Evolutionary conservation across 1,140 invertebrate genomes (phyloP), one percentile per base, ranked within the genome.

Genomic region (Panagrolaimus sp.): DNA sequence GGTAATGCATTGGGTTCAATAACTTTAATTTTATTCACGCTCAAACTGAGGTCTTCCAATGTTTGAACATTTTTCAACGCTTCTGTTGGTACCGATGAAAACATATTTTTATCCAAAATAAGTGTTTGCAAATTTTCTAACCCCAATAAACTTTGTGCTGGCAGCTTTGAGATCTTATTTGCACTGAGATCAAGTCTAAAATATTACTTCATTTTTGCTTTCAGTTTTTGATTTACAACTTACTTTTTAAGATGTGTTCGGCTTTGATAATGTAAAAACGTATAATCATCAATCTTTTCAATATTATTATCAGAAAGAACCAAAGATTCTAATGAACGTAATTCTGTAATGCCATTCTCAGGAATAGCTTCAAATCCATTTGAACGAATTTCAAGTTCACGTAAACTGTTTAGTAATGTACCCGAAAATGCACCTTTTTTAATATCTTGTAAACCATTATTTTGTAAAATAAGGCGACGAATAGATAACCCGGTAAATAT

Each of bases 31-130:
- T 67, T 63, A 63, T 78, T 78, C 12, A 75, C 74, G 45, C 76
- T 71, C 63, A 78, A 44, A 63, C 65, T 71, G 38, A 78, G 67
- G 26, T 78, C 76, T 71, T 78, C 76, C 17, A 78, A 45, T n/a
- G 76, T 78, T 21, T 68, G 67, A 63, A 78, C 45, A n/a, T 71
- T 65, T 21, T 65, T 63, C 9, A 78, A 43, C 24, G 77, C 77
- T 71, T 73, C 71, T 15, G 72, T 64, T 21, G 77, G 77, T 68
- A 78, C 71, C 26, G 52, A 52, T 21, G 44, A 58, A 43, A 78
- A 76, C 21, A 52, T 52, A 69, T 78, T 78, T 65, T 72, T 74
- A 43, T 78, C 76, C 68, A 77, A 48, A 14, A 68, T 69, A 24
- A 78, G 55, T 63, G 78, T 77, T 32, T 75, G 68, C 28, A 78